A percentile compares a stretch with the other conserved stretches of the same genome.
Conservation (phyloP, 1,140 invertebrate genomes). For the Carcinoscorpius rotundicauda region DNA sequence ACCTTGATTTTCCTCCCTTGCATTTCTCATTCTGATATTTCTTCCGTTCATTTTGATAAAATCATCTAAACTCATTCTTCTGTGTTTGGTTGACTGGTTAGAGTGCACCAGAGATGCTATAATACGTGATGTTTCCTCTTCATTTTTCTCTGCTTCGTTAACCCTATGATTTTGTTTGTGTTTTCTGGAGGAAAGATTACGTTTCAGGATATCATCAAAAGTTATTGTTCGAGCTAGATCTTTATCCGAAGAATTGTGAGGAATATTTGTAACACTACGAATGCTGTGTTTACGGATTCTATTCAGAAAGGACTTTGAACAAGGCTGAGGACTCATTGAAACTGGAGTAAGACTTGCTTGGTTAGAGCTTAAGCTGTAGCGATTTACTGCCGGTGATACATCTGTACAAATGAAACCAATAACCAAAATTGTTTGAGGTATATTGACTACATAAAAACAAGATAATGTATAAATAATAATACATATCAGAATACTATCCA, state of each 20-base stretch:
- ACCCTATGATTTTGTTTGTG: background rate
- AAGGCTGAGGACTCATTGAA: slow-evolving; percentile 19
- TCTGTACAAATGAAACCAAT: slow-evolving; percentile 12
- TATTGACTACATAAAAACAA: background rate
- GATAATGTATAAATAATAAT: background rate
- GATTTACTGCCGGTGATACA: slow-evolving; percentile 18
- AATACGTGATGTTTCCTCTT: slow-evolving; percentile 36
- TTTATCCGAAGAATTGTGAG: slow-evolving; percentile 11
- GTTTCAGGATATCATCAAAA: slow-evolving; percentile 63
- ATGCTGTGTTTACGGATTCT: slow-evolving; percentile 17
- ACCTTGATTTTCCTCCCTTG: background rate
- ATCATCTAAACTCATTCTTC: slow-evolving; percentile 39
- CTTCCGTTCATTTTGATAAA: slow-evolving; percentile 51
- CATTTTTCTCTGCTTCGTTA: slow-evolving; percentile 45
- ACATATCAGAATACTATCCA: background rate
- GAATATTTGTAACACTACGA: slow-evolving; percentile 3
- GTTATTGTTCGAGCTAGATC: slow-evolving; percentile 50
- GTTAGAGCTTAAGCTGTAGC: slow-evolving; percentile 21
- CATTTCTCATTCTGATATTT: slow-evolving; percentile 10
- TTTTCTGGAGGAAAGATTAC: slow-evolving; percentile 35
- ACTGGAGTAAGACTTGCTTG: slow-evolving; percentile 18
- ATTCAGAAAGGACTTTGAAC: slow-evolving; percentile 11
- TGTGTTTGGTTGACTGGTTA: slow-evolving; percentile 30
- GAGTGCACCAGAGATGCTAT: slow-evolving; percentile 50
- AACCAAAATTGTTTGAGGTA: background rate